A percentile compares a stretch with the other conserved stretches of the same genome.
Evolutionary conservation across 2,888 invertebrate species (phyloP).

Genomic region (Melieria crassipennis): DNA sequence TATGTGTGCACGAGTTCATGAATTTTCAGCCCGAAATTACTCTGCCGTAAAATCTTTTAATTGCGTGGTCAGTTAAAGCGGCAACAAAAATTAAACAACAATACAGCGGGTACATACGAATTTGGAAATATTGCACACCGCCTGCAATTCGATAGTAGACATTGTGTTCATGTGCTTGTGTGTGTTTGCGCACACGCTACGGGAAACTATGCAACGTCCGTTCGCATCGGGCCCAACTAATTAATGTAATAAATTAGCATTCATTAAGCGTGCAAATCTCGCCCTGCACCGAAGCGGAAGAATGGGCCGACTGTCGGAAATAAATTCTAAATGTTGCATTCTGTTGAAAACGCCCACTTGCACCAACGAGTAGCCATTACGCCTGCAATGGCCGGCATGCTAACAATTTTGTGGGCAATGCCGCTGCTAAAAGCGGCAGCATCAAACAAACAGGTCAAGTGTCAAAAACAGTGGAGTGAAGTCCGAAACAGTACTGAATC

Average conservation of each 20-base stretch:
- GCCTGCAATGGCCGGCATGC: neutral
- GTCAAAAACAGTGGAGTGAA: too few species aligned
- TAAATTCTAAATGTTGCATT: neutral
- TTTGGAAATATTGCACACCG: too few species aligned
- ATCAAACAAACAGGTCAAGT: too few species aligned
- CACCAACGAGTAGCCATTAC: neutral
- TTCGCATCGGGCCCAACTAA: slow-evolving; percentile 35
- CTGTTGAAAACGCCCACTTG: neutral
- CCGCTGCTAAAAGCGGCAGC: too few species aligned
- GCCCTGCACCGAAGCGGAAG: slow-evolving; percentile 23
- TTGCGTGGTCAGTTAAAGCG: neutral
- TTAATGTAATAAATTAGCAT: slow-evolving; percentile 55
- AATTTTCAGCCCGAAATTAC: neutral
- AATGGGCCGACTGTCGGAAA: neutral
- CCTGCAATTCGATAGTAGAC: too few species aligned
- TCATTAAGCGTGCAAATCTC: slow-evolving; percentile 45
- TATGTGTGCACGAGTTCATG: neutral
- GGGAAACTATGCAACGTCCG: neutral
- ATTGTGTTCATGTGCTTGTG: too few species aligned
- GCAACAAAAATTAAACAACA: neutral
- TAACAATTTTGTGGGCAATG: neutral
- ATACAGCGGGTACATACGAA: neutral
- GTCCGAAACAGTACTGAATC: too few species aligned
- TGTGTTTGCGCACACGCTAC: too few species aligned
- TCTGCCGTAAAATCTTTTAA: neutral